Base-by-base conservation (phyloP, 2,113 vertebrate genomes). In the Beaufortia kweichowensis region DNA sequence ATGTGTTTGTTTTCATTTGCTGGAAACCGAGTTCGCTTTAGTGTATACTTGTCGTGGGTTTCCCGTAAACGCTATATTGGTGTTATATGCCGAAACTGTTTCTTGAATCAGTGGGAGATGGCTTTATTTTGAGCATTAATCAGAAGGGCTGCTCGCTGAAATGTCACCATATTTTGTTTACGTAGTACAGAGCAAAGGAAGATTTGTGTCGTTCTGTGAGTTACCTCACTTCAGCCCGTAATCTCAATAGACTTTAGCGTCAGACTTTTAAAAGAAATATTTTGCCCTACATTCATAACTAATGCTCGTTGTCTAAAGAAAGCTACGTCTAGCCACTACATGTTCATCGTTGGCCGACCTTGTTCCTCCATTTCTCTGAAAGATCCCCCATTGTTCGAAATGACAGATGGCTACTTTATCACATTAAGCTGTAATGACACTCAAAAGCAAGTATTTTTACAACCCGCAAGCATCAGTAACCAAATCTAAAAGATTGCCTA, bases 391-490 rank as follows among this genome's bases (percentile, higher is more conserved):
- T 90, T 91, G 87, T 92, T 91, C 85, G 76, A 83, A 82, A 83
- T 89, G 90, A 91, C 91, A 90, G 85, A 88, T 83, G 87, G 85
- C 74, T 85, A 86, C 85, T 88, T 84, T 86, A 85, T 92, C 86
- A 91, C 85, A 73, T 82, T 90, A 91, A 92, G 87, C 82, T 64
- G 57, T 87, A 85, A 84, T 86, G 89, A 90, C 87, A 90, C 88
- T 90, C 86, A 88, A 91, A 91, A 92, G 90, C 89, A 91, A 90
- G 90, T 90, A 91, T 91, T 90, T 92, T 91, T 89, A 90, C 89
- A 91, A 89, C 87, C 84, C 86, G 84, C 88, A 93, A 91, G 90
- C 92, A 92, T 89, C 89, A 90, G 87, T 92, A 89, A 90, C 88
- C 89, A 93, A 92, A 91, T 91, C 82, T 87, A 91, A 92, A 91